Base-by-base conservation (phyloP, 2,113 vertebrate species). In the Rafetus swinhoei region DNA sequence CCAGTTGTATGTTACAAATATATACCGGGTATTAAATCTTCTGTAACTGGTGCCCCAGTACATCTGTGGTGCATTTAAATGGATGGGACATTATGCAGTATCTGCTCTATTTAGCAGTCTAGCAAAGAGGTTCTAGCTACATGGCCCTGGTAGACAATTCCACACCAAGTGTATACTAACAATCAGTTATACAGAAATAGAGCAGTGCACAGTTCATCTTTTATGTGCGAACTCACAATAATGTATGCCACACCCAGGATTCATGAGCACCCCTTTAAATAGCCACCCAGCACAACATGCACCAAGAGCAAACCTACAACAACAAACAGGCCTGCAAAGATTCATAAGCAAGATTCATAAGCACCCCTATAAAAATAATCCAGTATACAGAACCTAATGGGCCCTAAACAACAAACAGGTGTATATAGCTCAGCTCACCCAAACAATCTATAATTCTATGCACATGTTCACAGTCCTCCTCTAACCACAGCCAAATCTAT, bases 21-120 rank as follows among this genome's bases (percentile, higher is more conserved):
- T 12, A 27, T 32, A 15, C 0, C 1, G 1, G 9, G 25, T 11
- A 79, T 74, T 84, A 39, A 50, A 3, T 2, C 59, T 62, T 35
- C 24, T 18, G 13, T 12, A 79, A 18, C 7, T 4, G 21, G 4
- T 85, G 21, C n/a, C 56, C n/a, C 82, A 4, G 27, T 13, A 86
- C 35, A 12, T 22, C 18, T 11, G 6, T 2, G 39, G 74, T 5
- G 14, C 4, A 57, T 79, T 57, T 52, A 76, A 18, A 18, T 39
- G 27, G 9, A n/a, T 39, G 52, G 53, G 79, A 59, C 54, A 12
- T 69, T 93, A 39, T 15, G 39, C 32, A 15, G 18, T 57, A 69
- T 19, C 39, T 21, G 32, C 53, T 87, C 21, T 9, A 59, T 69
- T 79, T 10, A 84, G 27, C 16, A 77, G 35, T 35, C 25, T 15